Conservation (phyloP, 2,113 vertebrate genomes). For the Buteo buteo region DNA sequence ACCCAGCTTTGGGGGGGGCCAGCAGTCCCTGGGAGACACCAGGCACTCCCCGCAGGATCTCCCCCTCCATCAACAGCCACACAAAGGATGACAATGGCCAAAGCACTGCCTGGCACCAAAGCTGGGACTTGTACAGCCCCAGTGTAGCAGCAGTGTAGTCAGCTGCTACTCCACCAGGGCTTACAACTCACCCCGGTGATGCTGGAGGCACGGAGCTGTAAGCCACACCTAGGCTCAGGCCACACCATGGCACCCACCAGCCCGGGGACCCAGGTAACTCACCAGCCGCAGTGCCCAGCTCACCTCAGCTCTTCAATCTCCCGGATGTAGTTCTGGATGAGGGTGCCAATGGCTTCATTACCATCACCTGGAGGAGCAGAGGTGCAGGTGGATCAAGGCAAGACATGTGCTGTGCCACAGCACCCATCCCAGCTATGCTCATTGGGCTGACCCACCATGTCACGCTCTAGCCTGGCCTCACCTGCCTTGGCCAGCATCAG, state of each 20-base stretch:
- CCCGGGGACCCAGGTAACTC: rapidly evolving
- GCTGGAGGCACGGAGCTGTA: rapidly evolving
- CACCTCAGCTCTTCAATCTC: conserved; percentile 95
- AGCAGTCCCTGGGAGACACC: background rate
- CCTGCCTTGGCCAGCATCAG: conserved; percentile 89
- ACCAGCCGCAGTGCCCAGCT: background rate
- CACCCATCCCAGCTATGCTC: background rate
- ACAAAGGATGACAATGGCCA: background rate
- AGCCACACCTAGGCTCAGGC: background rate
- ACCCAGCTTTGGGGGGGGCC: background rate
- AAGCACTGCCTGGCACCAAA: background rate
- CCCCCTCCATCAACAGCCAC: background rate
- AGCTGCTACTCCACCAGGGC: background rate
- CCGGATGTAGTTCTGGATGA: conserved; percentile 95
- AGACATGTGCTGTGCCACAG: rapidly evolving
- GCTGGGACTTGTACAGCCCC: background rate
- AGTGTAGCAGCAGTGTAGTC: background rate
- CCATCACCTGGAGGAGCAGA: conserved; percentile 77
- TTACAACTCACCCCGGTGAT: rapidly evolving
- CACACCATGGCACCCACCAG: rapidly evolving
- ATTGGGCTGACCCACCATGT: rapidly evolving
- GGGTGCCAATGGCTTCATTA: conserved; percentile 87
- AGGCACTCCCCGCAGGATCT: background rate
- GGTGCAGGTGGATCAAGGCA: background rate
- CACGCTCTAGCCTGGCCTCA: background rate